A percentile compares a stretch with the other conserved stretches of the same genome.
Conservation (phyloP, 2,797 vertebrate genomes). For the Margarornis squamiger region DNA sequence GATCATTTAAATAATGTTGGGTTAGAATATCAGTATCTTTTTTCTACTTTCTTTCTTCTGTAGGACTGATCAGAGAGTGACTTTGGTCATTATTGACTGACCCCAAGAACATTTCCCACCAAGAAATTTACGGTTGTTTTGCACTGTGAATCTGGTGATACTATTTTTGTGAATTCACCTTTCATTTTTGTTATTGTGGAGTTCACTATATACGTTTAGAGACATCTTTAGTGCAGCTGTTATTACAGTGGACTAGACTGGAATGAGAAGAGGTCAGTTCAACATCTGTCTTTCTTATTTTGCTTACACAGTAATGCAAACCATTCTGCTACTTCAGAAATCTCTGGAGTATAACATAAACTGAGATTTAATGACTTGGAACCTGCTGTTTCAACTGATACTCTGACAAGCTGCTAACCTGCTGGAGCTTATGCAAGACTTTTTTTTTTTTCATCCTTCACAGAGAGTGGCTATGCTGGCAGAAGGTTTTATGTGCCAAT, state of each 20-base stretch:
- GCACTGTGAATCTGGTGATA: not conserved
- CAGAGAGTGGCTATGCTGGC: not conserved
- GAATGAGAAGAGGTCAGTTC: not conserved
- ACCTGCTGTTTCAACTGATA: constrained; percentile 27
- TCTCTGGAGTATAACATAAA: constrained; percentile 7
- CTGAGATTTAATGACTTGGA: constrained; percentile 41
- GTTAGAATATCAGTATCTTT: not conserved
- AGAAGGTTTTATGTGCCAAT: not conserved
- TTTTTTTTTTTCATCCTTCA: not conserved
- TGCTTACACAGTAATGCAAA: not conserved
- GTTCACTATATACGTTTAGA: not conserved
- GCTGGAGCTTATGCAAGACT: not conserved
- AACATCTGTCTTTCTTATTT: constrained; percentile 32
- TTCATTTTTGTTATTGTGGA: not conserved
- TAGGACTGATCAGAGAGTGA: not conserved
- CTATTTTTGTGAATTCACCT: not conserved
- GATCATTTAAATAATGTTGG: not conserved
- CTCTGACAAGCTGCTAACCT: constrained; percentile 28
- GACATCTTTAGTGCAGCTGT: not conserved
- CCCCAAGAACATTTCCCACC: not conserved
- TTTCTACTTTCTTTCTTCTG: not conserved
- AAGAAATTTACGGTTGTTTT: not conserved
- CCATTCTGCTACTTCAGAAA: not conserved
- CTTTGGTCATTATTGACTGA: constrained; percentile 9
- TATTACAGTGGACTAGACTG: not conserved